These are phyloP conservation scores for Amphibalanus amphitrite DNA, from an alignment of 1,140 invertebrate species.

Conservation along the genomic window DNA sequence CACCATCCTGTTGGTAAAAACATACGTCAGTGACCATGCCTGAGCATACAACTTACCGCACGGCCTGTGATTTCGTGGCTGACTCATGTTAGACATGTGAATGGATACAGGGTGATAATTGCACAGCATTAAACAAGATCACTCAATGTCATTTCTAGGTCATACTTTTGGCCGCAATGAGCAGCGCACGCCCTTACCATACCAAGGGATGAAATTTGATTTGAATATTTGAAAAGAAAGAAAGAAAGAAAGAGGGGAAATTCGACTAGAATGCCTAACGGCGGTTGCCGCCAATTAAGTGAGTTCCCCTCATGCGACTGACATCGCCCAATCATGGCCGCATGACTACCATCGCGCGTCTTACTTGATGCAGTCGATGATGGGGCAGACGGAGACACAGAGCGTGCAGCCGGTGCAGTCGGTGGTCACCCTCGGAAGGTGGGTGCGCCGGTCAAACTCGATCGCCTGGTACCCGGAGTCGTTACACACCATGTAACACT, in stretches of 20 bases:
- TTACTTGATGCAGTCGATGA: constrained; percentile 84
- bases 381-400: constrained; percentile 90
- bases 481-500: constrained; percentile 96
- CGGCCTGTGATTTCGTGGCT: too few species aligned
- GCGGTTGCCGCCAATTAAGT: too few species aligned
- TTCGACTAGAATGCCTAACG: too few species aligned
- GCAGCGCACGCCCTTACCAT: neutral
- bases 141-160: neutral
- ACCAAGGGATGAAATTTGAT: neutral
- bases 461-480: constrained; percentile 98
- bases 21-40: neutral
- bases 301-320: too few species aligned
- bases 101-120: neutral
- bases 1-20: neutral
- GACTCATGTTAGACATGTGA: too few species aligned
- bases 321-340: too few species aligned
- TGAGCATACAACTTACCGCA: neutral
- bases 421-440: constrained; percentile 75
- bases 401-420: constrained; percentile 94
- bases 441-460: constrained; percentile 68
- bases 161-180: neutral
- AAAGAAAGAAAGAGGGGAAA: too few species aligned
- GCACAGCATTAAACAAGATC: neutral
- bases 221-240: too few species aligned
- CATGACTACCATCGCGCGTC: too few species aligned